Evolutionary conservation across 2,113 vertebrate species (phyloP).

Genomic region (Dermatemys mawii): DNA sequence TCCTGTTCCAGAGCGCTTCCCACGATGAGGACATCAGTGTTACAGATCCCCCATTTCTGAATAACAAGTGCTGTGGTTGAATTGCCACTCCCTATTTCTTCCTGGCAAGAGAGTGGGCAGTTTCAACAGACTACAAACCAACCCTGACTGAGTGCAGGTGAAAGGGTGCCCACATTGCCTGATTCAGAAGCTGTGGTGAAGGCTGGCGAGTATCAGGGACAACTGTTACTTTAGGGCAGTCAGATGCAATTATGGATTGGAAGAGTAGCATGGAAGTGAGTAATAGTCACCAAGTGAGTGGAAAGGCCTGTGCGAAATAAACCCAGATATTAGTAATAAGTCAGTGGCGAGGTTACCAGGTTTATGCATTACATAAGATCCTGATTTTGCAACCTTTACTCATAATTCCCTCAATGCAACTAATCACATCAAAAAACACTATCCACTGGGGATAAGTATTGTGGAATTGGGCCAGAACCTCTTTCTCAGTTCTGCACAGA

Average conservation of each 20-base stretch:
- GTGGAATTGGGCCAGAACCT: neutral
- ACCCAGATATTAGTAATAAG: constrained; percentile 53
- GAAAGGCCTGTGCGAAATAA: constrained; percentile 48
- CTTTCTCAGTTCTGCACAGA: constrained; percentile 29
- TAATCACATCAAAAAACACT: constrained; percentile 61
- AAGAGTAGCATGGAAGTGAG: constrained; percentile 13
- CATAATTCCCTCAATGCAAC: constrained; percentile 62
- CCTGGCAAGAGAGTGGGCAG: constrained; percentile 36
- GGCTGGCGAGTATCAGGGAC: constrained; percentile 26
- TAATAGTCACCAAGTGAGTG: constrained; percentile 45
- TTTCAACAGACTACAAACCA: constrained; percentile 48
- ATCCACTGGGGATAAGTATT: constrained; percentile 56
- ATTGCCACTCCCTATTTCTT: constrained; percentile 38
- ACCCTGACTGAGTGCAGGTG: constrained; percentile 23
- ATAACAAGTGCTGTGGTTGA: neutral
- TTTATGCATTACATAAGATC: constrained; percentile 31
- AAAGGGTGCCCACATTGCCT: constrained; percentile 8
- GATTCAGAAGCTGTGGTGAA: constrained; percentile 10
- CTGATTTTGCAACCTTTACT: constrained; percentile 50
- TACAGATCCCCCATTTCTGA: neutral
- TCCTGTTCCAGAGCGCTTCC: neutral
- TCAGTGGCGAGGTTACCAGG: constrained; percentile 56
- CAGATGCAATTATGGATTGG: constrained; percentile 38
- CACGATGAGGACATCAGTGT: constrained; percentile 5
- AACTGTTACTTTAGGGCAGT: constrained; percentile 38